A percentile compares a stretch with the other conserved stretches of the same genome.
phyloP scores from a whole-genome alignment of 2,888 invertebrate genomes.

The Lasioglossum leucozonium region DNA sequence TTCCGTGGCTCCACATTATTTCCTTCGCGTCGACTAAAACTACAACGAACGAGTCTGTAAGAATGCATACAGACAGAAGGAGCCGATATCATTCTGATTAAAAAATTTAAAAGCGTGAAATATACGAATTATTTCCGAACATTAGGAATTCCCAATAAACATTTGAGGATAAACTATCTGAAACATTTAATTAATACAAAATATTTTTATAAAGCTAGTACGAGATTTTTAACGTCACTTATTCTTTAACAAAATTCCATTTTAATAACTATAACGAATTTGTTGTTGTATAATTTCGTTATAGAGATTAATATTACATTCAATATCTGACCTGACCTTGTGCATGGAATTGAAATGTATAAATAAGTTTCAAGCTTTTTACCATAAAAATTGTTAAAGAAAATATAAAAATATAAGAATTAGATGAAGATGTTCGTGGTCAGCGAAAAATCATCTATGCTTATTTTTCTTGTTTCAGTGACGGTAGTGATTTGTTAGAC shows the following conservation, averaged over 20 bases:
- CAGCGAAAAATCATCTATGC: not conserved
- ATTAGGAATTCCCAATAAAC: not conserved
- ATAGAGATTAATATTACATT: too few relatives aligned
- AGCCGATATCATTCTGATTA: not conserved
- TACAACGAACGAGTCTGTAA: not conserved
- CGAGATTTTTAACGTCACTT: not conserved
- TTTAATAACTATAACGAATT: too few relatives aligned
- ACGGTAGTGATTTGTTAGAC: constrained; percentile 87
- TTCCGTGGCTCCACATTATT: not conserved
- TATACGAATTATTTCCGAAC: not conserved
- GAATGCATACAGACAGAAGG: not conserved
- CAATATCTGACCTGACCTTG: too few relatives aligned
- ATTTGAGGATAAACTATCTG: not conserved
- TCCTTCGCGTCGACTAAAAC: not conserved
- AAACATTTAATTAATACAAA: not conserved
- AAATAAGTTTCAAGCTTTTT: too few relatives aligned
- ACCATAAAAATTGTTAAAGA: too few relatives aligned
- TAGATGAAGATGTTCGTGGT: too few relatives aligned
- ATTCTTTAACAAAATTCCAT: too few relatives aligned
- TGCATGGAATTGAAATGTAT: too few relatives aligned
- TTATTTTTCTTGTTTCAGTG: constrained; percentile 83
- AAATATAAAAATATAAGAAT: too few relatives aligned
- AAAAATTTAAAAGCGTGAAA: not conserved
- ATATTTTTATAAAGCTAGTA: not conserved
- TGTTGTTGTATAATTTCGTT: too few relatives aligned